Evolutionary conservation across 2,888 invertebrate species (phyloP).

Genomic region (Ormyrus rosae): DNA sequence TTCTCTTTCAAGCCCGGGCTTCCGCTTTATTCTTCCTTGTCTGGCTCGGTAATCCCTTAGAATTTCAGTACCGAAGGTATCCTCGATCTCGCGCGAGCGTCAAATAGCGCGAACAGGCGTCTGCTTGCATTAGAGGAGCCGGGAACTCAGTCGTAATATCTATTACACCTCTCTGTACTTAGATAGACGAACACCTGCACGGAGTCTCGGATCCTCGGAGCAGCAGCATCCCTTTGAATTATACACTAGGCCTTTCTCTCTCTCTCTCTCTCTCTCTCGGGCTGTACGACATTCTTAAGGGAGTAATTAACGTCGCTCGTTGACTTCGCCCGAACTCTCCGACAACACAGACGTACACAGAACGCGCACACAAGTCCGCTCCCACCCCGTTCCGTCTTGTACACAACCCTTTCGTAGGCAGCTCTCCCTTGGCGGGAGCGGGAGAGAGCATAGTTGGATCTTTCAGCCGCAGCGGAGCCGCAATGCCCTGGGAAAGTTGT

Average conservation of each 20-base stretch:
- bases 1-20: no score
- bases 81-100: slow-evolving; percentile 3
- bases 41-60: no score
- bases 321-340: slow-evolving; percentile 8
- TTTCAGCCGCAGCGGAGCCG: not conserved
- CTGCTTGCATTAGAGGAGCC: slow-evolving; percentile 15
- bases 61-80: slow-evolving; percentile 1
- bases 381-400: not conserved
- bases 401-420: not conserved
- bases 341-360: not conserved
- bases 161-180: slow-evolving; percentile 21
- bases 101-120: slow-evolving; percentile 40
- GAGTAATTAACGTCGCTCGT: slow-evolving; percentile 52
- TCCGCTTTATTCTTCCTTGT: no score
- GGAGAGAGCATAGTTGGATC: not conserved
- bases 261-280: slow-evolving; percentile 4
- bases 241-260: slow-evolving; percentile 9
- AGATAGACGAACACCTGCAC: not conserved
- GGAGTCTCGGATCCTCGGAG: no score
- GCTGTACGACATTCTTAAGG: slow-evolving; percentile 41
- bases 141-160: slow-evolving; percentile 29
- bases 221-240: slow-evolving; percentile 29
- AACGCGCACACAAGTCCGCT: not conserved
- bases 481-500: not conserved
- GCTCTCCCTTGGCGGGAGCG: not conserved